These are phyloP conservation scores for Trichogramma dendrolimi DNA, from an alignment of 2,888 invertebrate genomes.

Conservation along the genomic window DNA sequence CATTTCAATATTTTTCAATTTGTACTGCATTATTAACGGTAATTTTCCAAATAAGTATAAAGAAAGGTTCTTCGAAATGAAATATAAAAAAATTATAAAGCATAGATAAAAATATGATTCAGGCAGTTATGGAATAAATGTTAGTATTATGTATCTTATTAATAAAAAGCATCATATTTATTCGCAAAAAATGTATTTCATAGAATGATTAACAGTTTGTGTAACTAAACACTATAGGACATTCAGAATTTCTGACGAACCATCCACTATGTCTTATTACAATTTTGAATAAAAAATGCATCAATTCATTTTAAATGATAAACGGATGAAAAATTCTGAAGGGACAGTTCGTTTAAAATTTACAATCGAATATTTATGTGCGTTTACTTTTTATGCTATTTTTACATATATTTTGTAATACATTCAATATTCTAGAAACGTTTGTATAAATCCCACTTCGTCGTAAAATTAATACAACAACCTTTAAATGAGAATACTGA, in stretches of 20 bases:
- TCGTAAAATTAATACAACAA: not conserved
- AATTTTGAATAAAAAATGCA: slow-evolving; percentile 3
- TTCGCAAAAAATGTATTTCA: slow-evolving; percentile 43
- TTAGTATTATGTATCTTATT: slow-evolving; percentile 46
- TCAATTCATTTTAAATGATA: slow-evolving; percentile 5
- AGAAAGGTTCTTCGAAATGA: too few species aligned
- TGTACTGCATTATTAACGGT: too few species aligned
- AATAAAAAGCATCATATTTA: slow-evolving; percentile 49
- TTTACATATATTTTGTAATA: not conserved
- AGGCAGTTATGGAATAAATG: slow-evolving; percentile 34
- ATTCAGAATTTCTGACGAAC: not conserved
- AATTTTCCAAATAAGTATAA: too few species aligned
- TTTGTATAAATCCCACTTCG: slow-evolving; percentile 3
- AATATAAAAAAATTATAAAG: slow-evolving; percentile 10
- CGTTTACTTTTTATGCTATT: not conserved
- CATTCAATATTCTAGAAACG: slow-evolving; percentile 23
- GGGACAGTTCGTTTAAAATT: slow-evolving; percentile 46
- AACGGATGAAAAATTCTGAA: slow-evolving; percentile 14
- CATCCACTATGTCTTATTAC: slow-evolving; percentile 1
- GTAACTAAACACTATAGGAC: slow-evolving; percentile 11
- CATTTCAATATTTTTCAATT: too few species aligned
- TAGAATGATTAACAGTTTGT: slow-evolving; percentile 22
- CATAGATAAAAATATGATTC: slow-evolving; percentile 29
- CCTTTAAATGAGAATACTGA: too few species aligned
- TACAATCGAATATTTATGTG: slow-evolving; percentile 39